Conservation (phyloP, 2,113 vertebrate species). For the Calypte anna region DNA sequence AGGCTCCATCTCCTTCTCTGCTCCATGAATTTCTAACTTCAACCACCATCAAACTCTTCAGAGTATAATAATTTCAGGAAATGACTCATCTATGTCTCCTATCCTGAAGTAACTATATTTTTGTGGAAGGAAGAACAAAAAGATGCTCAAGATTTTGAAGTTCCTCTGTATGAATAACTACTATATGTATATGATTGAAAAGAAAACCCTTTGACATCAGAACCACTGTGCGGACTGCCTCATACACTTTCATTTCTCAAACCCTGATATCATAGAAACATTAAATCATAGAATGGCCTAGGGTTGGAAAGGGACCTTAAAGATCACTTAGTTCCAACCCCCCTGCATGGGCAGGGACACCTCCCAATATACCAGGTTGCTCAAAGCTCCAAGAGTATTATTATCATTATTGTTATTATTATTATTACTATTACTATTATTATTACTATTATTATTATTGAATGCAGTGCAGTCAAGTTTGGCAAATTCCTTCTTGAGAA, state of each 20-base stretch:
- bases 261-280: not conserved
- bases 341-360: too few species aligned
- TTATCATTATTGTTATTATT: not conserved
- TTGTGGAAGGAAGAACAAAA: slow-evolving; percentile 58
- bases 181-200: slow-evolving; percentile 83
- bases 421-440: too few species aligned
- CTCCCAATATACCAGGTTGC: too few species aligned
- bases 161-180: slow-evolving; percentile 83
- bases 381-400: not conserved
- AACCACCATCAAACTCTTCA: slow-evolving; percentile 30
- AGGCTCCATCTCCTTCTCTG: not conserved
- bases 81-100: not conserved
- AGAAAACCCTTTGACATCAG: slow-evolving; percentile 75
- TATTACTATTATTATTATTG: not conserved
- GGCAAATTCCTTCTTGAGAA: not conserved
- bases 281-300: too few species aligned
- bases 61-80: slow-evolving; percentile 71
- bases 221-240: not conserved
- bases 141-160: slow-evolving; percentile 82
- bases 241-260: not conserved
- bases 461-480: not conserved
- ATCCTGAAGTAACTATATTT: not conserved
- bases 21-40: slow-evolving; percentile 45
- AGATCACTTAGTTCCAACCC: too few species aligned
- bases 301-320: too few species aligned